Evolutionary conservation across 2,113 vertebrate species (phyloP).

Genomic region (Grallaria varia): DNA sequence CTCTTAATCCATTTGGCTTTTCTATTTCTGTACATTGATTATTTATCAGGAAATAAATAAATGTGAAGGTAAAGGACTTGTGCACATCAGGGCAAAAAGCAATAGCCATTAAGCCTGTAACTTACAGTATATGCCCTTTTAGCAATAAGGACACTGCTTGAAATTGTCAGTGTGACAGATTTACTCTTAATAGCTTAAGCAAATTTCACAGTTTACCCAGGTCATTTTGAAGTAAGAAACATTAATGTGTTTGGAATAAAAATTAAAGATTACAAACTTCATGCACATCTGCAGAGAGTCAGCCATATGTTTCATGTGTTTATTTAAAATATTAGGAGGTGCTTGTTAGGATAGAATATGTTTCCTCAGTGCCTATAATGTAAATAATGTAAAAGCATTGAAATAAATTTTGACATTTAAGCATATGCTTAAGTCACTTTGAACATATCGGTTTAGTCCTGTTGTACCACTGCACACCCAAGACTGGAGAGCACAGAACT

Average conservation of each 20-base stretch:
- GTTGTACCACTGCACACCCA: neutral
- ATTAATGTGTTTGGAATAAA: conserved; percentile 62
- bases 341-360: neutral
- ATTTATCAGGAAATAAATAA: conserved; percentile 59
- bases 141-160: conserved; percentile 49
- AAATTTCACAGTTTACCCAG: conserved; percentile 66
- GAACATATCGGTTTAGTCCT: neutral
- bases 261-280: conserved; percentile 62
- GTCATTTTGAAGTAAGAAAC: conserved; percentile 63
- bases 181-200: conserved; percentile 63
- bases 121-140: conserved; percentile 48
- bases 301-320: conserved; percentile 32
- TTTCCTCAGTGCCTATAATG: neutral
- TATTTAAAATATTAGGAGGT: conserved; percentile 41
- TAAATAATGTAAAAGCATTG: conserved; percentile 35
- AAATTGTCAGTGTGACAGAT: conserved; percentile 62
- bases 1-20: conserved; percentile 47
- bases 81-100: conserved; percentile 38
- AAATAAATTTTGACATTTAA: conserved; percentile 41
- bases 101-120: conserved; percentile 59
- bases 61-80: conserved; percentile 58
- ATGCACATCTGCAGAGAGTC: conserved; percentile 34
- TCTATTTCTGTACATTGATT: conserved; percentile 56
- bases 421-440: conserved; percentile 7
- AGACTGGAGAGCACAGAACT: neutral